Percentiles rank a stretch among this genome's conserved stretches.
These are phyloP conservation scores for Pelodiscus sinensis DNA, from an alignment of 2,113 vertebrate genomes.

Conservation along the genomic window DNA sequence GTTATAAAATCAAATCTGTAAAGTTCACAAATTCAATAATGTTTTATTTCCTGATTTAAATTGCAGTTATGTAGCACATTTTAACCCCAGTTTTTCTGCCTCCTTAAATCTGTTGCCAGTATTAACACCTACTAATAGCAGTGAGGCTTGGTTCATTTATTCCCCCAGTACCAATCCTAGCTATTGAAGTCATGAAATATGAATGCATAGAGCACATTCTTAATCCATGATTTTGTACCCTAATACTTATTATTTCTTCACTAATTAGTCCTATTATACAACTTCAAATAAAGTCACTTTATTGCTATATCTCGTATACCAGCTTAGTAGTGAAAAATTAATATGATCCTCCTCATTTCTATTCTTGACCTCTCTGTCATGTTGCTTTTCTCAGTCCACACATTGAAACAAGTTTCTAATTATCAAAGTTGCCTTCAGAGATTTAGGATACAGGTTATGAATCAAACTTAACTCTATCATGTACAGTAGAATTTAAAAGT, in stretches of 20 bases:
- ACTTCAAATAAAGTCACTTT: neutral
- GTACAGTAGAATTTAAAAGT: neutral
- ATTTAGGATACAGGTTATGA: neutral
- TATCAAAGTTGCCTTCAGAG: neutral
- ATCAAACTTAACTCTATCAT: neutral
- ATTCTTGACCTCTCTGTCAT: neutral
- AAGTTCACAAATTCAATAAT: conserved; percentile 36
- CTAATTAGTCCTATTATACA: neutral
- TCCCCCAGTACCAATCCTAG: neutral
- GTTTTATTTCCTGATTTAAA: conserved; percentile 23
- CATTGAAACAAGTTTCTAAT: neutral
- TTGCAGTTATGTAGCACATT: neutral
- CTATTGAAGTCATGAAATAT: neutral
- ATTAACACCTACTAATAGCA: conserved; percentile 12
- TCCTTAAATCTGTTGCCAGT: neutral
- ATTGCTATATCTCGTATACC: neutral
- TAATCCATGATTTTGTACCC: neutral
- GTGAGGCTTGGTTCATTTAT: neutral
- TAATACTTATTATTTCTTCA: neutral
- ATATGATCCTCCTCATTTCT: neutral
- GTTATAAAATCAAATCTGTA: conserved; percentile 44
- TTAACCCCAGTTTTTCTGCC: neutral
- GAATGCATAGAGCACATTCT: neutral
- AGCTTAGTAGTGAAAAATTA: neutral
- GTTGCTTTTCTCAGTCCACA: neutral